A percentile compares a stretch with the other conserved stretches of the same genome.
phyloP scores from a whole-genome alignment of 2,888 invertebrate species.

The Andricus quercusramuli region DNA sequence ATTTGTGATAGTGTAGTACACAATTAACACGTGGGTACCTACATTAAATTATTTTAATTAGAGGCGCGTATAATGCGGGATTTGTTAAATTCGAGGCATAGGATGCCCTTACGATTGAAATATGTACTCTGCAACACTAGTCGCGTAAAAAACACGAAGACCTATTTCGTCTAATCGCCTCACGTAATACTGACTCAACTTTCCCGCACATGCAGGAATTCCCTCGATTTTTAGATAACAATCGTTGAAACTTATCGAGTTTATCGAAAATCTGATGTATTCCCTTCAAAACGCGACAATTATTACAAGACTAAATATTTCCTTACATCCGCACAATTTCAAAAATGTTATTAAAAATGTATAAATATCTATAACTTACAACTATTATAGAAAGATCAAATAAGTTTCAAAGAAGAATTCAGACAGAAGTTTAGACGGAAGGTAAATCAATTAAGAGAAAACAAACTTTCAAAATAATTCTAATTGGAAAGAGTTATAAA shows the following conservation, averaged over 20 bases:
- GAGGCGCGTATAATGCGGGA: background rate
- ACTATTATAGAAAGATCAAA: too few relatives aligned
- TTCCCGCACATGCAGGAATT: slow-evolving; percentile 20
- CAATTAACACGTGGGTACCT: background rate
- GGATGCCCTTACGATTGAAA: background rate
- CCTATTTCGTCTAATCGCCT: slow-evolving; percentile 9
- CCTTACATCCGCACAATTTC: too few relatives aligned
- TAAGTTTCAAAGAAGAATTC: too few relatives aligned
- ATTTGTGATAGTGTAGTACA: background rate
- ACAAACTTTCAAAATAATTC: too few relatives aligned
- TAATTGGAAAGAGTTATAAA: too few relatives aligned
- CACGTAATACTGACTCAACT: slow-evolving; percentile 4
- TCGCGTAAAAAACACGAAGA: slow-evolving; percentile 6
- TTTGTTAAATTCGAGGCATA: background rate
- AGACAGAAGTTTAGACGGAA: too few relatives aligned
- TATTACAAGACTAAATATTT: too few relatives aligned
- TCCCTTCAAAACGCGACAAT: background rate
- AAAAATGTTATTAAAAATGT: too few relatives aligned
- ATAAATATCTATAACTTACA: too few relatives aligned
- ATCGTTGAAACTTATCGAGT: slow-evolving; percentile 2
- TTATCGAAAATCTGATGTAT: slow-evolving; percentile 6
- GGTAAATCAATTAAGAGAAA: too few relatives aligned
- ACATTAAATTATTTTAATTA: slow-evolving; percentile 4
- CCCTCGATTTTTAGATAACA: background rate
- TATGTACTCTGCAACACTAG: background rate